Evolutionary conservation across 2,888 invertebrate genomes (phyloP).

Genomic region (Drosophila limbata): DNA sequence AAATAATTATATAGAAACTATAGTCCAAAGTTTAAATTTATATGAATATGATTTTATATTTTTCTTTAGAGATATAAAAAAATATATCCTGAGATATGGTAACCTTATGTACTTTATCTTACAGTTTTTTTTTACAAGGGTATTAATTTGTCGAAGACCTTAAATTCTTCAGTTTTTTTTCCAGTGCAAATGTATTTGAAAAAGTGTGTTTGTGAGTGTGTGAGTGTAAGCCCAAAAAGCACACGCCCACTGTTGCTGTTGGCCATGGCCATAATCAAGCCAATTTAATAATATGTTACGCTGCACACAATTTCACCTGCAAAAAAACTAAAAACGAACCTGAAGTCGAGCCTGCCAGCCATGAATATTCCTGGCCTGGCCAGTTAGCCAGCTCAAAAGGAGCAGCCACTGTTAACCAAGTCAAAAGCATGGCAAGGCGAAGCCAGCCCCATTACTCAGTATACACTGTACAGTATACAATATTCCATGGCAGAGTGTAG

Average conservation of each 20-base stretch:
- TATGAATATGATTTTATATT: too few relatives aligned
- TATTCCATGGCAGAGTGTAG: not conserved
- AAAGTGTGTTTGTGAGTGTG: slow-evolving; percentile 2
- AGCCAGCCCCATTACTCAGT: slow-evolving; percentile 7
- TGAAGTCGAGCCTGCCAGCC: slow-evolving; percentile 8
- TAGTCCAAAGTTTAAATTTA: too few relatives aligned
- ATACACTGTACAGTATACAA: not conserved
- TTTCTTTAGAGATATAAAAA: too few relatives aligned
- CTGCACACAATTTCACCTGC: slow-evolving; percentile 79
- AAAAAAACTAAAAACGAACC: slow-evolving; percentile 31
- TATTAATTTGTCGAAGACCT: not conserved
- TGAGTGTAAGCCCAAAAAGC: slow-evolving; percentile 20
- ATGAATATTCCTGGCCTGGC: slow-evolving; percentile 29
- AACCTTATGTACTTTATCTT: too few relatives aligned
- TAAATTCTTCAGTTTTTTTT: slow-evolving; percentile 30
- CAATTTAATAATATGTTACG: slow-evolving; percentile 79
- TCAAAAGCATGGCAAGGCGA: slow-evolving; percentile 1
- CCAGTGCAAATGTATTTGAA: slow-evolving; percentile 2
- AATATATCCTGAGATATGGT: too few relatives aligned
- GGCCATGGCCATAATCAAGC: slow-evolving; percentile 74
- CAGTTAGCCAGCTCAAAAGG: too few relatives aligned
- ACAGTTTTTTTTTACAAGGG: not conserved
- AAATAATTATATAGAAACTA: too few relatives aligned
- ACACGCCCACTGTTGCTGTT: slow-evolving; percentile 50
- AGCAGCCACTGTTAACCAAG: too few relatives aligned